Base-by-base conservation (phyloP, 2,888 invertebrate species). In the Fabriciana adippe region DNA sequence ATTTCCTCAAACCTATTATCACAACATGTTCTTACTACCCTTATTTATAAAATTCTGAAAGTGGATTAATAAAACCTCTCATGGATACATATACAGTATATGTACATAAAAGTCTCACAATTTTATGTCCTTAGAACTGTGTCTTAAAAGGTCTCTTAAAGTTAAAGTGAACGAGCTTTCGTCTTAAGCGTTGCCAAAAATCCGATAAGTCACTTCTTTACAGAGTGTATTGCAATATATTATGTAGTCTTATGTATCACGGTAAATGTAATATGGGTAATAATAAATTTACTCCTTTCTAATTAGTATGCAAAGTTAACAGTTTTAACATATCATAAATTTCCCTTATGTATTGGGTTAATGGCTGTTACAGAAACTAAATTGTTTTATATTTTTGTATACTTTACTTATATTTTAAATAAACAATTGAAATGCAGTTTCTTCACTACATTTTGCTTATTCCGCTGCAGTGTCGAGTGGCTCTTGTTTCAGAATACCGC, bases 401-500 rank as follows among this genome's bases (percentile, higher is more conserved):
- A 61, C 18, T 61, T 50, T 53, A 53, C 21, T 21, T 26, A 61
- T 16, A 55, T 55, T 64, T 70, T 54, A 57, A 60, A 47, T 47
- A 69, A 66, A 72, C 69, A 67, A 70, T 66, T 70, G 67, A 67
- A 67, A 54, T 69, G 63, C 61, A 69, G 66, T 55, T 63, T 66
- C 51, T 59, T 62, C n/a, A 72, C 51, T 18, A 59, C 70, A 76
- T 78, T 78, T 77, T 72, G 73, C 73, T 75, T 77, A 75, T 77
- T 74, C 75, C 75, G 72, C 72, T 70, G 73, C 72, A 68, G 74
- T 69, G 77, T 77, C 69, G 76, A 78, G 77, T 74, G 74, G 73
- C 78, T 73, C 70, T 76, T 78, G 79, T 77, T 76, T 75, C 72
- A 78, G 75, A 77, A 72, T 70, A 63, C 71, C 68, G 68, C 71